Base-by-base conservation (phyloP, 2,113 vertebrate genomes). In the Tichodroma muraria region DNA sequence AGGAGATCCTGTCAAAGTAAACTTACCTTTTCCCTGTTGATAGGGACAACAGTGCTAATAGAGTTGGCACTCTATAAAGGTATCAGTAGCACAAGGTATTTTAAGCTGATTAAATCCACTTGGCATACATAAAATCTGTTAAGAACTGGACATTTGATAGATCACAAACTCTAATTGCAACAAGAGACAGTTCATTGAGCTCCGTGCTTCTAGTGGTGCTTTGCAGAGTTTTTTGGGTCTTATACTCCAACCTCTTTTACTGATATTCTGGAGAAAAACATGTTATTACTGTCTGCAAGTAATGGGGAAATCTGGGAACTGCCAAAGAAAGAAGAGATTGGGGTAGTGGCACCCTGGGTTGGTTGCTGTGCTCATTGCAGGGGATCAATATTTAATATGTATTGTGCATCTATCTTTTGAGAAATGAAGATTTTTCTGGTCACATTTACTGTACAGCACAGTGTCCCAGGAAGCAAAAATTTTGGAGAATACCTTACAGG, bases 51-150 rank as follows among this genome's bases (percentile, higher is more conserved):
- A n/a, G 84, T 37, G 84, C 59, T 95, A 94, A 95, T 47, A 77
- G 93, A 93, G 79, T 91, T 96, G 89, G 88, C 85, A 68, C 89
- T 91, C 91, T 35, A 78, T 85, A 80, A 89, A 90, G 85, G 89
- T 93, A 90, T 95, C n/a, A 0, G 71, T 93, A 91, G 79, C 91
- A 90, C 76, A 13, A 68, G 44, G 57, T 95, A 86, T 94, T 95
- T 95, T 94, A 95, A 92, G 85, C 83, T 94, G 72, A 95, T 95
- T 95, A 94, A 90, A 95, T 95, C 85, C 90, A 53, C 88, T 95
- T 90, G 85, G 88, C 85, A 79, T 88, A 88, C 0, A 0, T 78
- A 91, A 95, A 95, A 95, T 93, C 93, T 91, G 82, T 85, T 88
- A 88, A 95, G 91, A 93, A 91, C 56, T 68, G 85, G 93, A 73